Conservation (phyloP, 2,888 invertebrate genomes). For the Ophioninae sp. region DNA sequence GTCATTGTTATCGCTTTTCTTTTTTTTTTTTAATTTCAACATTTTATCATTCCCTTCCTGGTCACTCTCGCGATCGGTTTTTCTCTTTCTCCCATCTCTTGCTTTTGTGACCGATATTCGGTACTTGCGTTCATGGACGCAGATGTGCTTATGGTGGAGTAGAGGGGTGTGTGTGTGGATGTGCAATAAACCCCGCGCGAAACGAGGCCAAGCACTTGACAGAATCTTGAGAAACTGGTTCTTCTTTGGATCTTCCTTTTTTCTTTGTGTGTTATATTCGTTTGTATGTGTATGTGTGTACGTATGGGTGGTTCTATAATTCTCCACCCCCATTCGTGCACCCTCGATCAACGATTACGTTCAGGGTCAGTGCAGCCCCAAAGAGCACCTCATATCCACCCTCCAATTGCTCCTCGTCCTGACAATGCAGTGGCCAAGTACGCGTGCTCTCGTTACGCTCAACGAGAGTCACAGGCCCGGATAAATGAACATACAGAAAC, state of each 20-base stretch:
- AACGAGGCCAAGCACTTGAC: constrained; percentile 61
- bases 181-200: constrained; percentile 38
- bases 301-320: constrained; percentile 30
- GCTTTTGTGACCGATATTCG: no score
- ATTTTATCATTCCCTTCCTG: no score
- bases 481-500: background rate
- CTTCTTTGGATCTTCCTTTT: background rate
- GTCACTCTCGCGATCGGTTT: no score
- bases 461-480: background rate
- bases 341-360: constrained; percentile 62
- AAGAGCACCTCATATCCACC: constrained; percentile 31
- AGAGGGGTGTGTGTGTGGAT: background rate
- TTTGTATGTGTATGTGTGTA: constrained; percentile 26
- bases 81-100: no score
- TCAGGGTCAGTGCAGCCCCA: constrained; percentile 57
- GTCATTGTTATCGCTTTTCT: no score
- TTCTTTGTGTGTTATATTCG: constrained; percentile 1
- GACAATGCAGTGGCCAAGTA: constrained; percentile 40
- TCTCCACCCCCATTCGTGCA: constrained; percentile 18
- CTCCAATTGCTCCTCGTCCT: constrained; percentile 24
- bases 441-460: constrained; percentile 32
- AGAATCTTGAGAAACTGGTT: constrained; percentile 55
- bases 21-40: no score
- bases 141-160: no score
- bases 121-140: no score